These are phyloP conservation scores for Chloroceryle inda DNA, from an alignment of 2,797 vertebrate genomes.

Conservation along the genomic window DNA sequence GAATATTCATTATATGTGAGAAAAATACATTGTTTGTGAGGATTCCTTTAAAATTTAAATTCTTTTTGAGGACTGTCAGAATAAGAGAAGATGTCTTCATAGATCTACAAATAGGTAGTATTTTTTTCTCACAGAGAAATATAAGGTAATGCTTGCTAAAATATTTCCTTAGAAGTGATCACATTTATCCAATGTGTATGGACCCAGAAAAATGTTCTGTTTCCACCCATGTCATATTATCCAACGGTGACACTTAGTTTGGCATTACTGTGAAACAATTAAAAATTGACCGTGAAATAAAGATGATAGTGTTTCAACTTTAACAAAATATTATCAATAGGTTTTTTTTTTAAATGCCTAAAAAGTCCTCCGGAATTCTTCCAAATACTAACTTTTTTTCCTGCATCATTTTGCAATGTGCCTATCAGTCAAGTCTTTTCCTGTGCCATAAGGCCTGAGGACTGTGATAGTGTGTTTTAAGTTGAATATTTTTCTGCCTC, in stretches of 20 bases:
- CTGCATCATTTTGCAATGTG: background rate
- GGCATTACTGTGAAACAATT: background rate
- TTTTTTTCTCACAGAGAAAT: background rate
- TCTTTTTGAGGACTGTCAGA: background rate
- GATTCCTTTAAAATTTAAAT: conserved; percentile 18
- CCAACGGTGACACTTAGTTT: background rate
- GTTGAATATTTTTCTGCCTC: background rate
- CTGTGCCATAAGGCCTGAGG: background rate
- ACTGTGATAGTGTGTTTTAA: background rate
- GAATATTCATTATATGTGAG: conserved; percentile 42
- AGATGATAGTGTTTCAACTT: background rate
- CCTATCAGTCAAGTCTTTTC: background rate
- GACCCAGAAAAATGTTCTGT: background rate
- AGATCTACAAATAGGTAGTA: background rate
- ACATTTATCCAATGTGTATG: background rate
- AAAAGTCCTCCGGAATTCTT: background rate
- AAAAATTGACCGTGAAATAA: background rate
- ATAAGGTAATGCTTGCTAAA: background rate
- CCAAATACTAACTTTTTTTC: background rate
- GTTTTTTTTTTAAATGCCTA: background rate
- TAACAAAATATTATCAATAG: background rate
- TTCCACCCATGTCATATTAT: background rate
- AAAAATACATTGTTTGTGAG: background rate
- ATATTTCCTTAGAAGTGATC: background rate
- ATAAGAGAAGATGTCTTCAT: conserved; percentile 26